Evolutionary conservation across 2,113 vertebrate species (phyloP).

Genomic region (Meriones unguiculatus): DNA sequence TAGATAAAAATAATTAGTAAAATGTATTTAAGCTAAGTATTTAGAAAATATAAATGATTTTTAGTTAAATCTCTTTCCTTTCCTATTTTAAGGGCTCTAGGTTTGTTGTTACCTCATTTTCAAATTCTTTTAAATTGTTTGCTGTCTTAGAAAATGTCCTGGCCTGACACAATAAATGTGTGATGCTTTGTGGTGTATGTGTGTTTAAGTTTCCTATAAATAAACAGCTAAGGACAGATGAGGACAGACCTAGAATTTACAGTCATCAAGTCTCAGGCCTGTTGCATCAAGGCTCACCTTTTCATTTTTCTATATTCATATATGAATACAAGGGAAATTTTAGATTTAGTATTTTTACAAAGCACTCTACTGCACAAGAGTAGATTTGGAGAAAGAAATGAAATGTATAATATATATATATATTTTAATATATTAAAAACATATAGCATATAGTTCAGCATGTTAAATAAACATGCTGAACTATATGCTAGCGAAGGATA

Average conservation of each 20-base stretch:
- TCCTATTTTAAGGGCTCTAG: background rate
- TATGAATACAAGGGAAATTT: background rate
- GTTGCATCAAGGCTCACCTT: background rate
- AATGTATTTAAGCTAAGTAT: background rate
- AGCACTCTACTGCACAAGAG: background rate
- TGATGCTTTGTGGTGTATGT: background rate
- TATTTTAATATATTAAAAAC: background rate
- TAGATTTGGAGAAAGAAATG: background rate
- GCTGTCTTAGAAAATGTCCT: background rate
- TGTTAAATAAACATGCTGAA: background rate
- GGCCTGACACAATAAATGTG: background rate
- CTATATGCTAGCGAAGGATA: background rate
- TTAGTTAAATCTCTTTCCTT: background rate
- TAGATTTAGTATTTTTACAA: background rate
- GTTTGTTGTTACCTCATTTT: background rate
- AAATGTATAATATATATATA: background rate
- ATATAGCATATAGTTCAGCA: no score
- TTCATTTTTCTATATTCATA: background rate
- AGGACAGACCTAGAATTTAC: background rate
- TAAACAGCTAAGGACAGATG: background rate
- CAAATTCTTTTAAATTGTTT: background rate
- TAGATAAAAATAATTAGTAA: background rate
- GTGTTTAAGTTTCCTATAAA: background rate
- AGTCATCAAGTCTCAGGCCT: no score
- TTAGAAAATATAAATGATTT: background rate